These are phyloP conservation scores for Otolemur garnettii DNA, from an alignment of 2,113 vertebrate genomes.

Conservation along the genomic window DNA sequence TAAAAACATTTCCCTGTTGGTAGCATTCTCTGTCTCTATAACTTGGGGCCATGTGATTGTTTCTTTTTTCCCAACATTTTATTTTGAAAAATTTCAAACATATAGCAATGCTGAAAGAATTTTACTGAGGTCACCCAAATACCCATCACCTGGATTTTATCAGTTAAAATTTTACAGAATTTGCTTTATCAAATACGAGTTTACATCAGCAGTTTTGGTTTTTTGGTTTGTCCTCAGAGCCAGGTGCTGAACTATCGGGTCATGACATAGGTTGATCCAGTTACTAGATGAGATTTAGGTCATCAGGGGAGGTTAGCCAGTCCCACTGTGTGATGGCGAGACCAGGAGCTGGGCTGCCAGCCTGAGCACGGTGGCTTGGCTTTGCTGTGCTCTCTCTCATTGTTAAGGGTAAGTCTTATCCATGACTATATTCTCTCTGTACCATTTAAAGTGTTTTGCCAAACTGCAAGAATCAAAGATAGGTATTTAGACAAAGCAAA, in stretches of 20 bases:
- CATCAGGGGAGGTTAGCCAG: background rate
- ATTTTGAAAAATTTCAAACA: background rate
- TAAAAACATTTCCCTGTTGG: background rate
- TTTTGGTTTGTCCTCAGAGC: background rate
- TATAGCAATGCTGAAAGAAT: background rate
- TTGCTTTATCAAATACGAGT: background rate
- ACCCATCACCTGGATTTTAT: background rate
- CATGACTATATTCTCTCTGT: accelerated
- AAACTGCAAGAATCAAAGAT: background rate
- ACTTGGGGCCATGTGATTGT: background rate
- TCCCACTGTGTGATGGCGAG: accelerated
- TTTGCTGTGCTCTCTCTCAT: accelerated
- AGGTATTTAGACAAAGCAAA: background rate
- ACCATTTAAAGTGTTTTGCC: background rate
- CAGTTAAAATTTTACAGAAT: background rate
- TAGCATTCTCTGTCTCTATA: background rate
- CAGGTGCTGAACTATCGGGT: too few relatives aligned
- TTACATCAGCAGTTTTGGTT: background rate
- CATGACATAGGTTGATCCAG: accelerated
- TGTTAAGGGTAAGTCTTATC: background rate
- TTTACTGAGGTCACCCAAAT: background rate
- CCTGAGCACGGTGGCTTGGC: background rate
- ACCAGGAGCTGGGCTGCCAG: background rate
- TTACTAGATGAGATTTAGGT: background rate
- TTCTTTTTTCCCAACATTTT: background rate